Evolutionary conservation across 2,888 invertebrate species (phyloP), one percentile per base, ranked within the genome.

Genomic region (Parnassius mnemosyne): DNA sequence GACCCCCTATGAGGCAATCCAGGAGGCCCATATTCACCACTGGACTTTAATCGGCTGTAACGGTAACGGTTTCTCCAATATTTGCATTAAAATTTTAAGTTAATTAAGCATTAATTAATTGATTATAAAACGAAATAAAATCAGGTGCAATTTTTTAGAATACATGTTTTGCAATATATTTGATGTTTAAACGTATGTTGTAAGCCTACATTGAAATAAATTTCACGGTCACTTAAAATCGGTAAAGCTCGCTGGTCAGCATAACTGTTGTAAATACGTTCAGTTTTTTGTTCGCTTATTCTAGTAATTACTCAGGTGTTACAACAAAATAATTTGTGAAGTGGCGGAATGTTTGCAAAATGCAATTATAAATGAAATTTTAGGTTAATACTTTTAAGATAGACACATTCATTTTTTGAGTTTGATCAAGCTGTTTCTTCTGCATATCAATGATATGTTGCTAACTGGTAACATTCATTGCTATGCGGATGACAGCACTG

Each of bases 161-260:
- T 7, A 34, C 34, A 34, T 34, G 7, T 34, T 52, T 44, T 20
- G 20, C 53, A 53, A 53, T 61, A 57, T 53, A 46, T 57, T 52
- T 53, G 53, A 53, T 57, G 53, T 62, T 43, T 57, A 13, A 53
- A 57, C 49, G 53, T 53, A 25, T 57, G 57, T 68, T 68, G 20
- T 5, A 25, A 25, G 62, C 67, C 11, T 46, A 46, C 72, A 67
- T 68, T 72, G 72, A 79, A 81, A 83, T 81, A 82, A 81, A 80
- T 85, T 85, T 83, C 82, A 86, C 83, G 87, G 85, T 84, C 82
- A 69, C 77, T 84, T 78, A 74, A 71, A 58, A 54, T 58, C 46
- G 34, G 54, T 58, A 34, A 54, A 54, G 62, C 53, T 50, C 51
- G n/a, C 47, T 60, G 51, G 49, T 55, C 50, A 59, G 41, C 43